A percentile compares a stretch with the other conserved stretches of the same genome.
phyloP scores from a whole-genome alignment of 2,888 invertebrate species.

The Chloroclysta siterata region DNA sequence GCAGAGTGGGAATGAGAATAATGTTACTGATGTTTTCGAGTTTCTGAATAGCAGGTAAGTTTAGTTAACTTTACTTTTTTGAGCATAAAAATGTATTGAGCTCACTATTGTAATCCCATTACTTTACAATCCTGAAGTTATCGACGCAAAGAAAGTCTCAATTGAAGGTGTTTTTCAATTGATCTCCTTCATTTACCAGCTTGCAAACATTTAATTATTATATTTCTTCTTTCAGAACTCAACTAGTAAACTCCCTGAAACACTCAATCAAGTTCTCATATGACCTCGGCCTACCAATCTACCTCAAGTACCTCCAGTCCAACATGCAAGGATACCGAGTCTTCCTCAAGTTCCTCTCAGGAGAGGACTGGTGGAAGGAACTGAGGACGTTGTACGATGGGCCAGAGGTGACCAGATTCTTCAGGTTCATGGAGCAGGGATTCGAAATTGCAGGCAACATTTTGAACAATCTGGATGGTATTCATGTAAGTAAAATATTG shows the following conservation, averaged over 20 bases:
- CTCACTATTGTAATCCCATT: too few species aligned
- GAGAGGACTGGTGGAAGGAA: conserved; percentile 73
- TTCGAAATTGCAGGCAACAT: conserved; percentile 69
- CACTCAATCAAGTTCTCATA: conserved; percentile 65
- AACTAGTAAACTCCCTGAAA: conserved; percentile 56
- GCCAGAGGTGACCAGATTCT: conserved; percentile 58
- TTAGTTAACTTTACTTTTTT: neutral
- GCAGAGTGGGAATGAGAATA: conserved; percentile 40
- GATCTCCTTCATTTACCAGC: too few species aligned
- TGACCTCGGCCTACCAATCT: conserved; percentile 68
- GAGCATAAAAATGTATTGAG: too few species aligned
- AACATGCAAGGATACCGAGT: conserved; percentile 67
- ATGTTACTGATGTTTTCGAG: conserved; percentile 53
- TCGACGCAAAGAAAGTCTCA: too few species aligned
- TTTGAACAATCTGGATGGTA: conserved; percentile 68
- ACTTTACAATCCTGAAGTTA: too few species aligned
- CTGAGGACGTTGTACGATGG: conserved; percentile 64
- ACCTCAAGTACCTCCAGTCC: conserved; percentile 71
- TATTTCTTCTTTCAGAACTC: conserved; percentile 55
- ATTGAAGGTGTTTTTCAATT: too few species aligned
- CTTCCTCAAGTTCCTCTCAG: conserved; percentile 66
- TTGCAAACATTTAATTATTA: too few species aligned
- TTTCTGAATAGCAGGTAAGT: conserved; percentile 64
- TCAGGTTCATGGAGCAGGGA: conserved; percentile 63
- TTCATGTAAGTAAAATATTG: conserved; percentile 65